Conservation (phyloP, 2,888 invertebrate genomes). For the Tenodera sinensis region DNA sequence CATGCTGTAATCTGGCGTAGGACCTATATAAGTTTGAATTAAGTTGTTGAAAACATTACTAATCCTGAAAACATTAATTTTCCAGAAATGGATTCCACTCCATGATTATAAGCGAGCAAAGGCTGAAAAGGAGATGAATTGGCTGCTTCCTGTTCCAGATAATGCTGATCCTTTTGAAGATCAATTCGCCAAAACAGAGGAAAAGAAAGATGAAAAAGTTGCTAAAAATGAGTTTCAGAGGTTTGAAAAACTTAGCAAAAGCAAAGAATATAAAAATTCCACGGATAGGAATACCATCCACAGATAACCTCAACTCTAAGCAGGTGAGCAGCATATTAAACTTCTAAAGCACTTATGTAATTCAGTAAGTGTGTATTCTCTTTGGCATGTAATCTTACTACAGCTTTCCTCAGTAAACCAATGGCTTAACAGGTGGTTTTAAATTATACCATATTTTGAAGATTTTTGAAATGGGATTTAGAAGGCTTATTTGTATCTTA, state of each 20-base stretch:
- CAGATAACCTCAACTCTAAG: constrained; percentile 70
- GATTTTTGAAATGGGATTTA: no score
- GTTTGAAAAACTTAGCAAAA: constrained; percentile 85
- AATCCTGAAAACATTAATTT: constrained; percentile 25
- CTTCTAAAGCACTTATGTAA: background rate
- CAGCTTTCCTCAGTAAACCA: no score
- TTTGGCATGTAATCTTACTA: no score
- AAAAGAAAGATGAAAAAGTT: constrained; percentile 80
- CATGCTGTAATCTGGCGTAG: no score
- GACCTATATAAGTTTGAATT: no score
- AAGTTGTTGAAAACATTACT: background rate
- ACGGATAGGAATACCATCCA: constrained; percentile 73
- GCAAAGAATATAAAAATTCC: constrained; percentile 80
- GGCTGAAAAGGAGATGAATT: constrained; percentile 85
- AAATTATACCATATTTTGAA: no score
- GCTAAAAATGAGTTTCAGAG: constrained; percentile 96
- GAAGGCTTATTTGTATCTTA: no score
- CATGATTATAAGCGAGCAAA: constrained; percentile 78
- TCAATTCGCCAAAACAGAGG: constrained; percentile 78
- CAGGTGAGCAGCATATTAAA: constrained; percentile 50
- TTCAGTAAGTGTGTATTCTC: no score
- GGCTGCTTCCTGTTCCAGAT: constrained; percentile 90
- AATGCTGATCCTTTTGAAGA: constrained; percentile 84
- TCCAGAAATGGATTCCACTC: constrained; percentile 68
- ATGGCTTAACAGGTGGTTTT: no score